Percentiles rank a stretch among this genome's conserved stretches.
Evolutionary conservation across 2,888 invertebrate species (phyloP).

Genomic region (Campoplex nolae): DNA sequence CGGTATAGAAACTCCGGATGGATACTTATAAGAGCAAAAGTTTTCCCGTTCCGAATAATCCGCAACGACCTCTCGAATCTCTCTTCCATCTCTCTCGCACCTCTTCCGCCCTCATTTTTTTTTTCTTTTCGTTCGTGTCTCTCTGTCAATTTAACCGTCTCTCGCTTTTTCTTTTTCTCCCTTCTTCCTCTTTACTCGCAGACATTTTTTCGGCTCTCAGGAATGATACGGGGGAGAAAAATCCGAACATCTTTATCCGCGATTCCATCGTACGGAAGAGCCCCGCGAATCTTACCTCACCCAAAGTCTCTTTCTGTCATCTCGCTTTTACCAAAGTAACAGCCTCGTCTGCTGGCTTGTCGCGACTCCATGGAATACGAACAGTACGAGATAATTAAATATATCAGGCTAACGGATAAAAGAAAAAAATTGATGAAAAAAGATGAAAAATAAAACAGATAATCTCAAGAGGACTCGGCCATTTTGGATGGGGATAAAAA

Average conservation of each 20-base stretch:
- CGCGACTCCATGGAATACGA: conserved; percentile 3
- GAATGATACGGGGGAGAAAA: neutral
- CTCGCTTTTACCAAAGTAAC: conserved; percentile 17
- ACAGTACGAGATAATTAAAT: conserved; percentile 79
- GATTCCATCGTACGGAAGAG: conserved; percentile 21
- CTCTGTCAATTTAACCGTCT: neutral
- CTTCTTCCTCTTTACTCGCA: neutral
- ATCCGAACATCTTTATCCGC: conserved; percentile 44
- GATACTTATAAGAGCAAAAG: conserved; percentile 72
- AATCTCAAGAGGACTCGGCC: conserved; percentile 77
- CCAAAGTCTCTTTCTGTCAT: conserved; percentile 22
- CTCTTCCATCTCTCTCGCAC: neutral
- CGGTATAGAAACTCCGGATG: too few species aligned
- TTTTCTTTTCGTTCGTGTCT: neutral
- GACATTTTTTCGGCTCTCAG: conserved; percentile 11
- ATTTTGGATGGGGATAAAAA: neutral
- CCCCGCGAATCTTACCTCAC: conserved; percentile 21
- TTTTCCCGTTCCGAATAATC: conserved; percentile 73
- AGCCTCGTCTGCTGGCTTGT: conserved; percentile 8
- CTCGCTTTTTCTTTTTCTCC: neutral
- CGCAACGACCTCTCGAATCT: conserved; percentile 54
- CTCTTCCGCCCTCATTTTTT: too few species aligned
- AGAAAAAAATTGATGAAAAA: conserved; percentile 54
- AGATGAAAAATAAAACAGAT: neutral
- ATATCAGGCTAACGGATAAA: conserved; percentile 73